These are phyloP conservation scores for Cylloceria caligata DNA, from an alignment of 2,888 invertebrate species.

Conservation along the genomic window DNA sequence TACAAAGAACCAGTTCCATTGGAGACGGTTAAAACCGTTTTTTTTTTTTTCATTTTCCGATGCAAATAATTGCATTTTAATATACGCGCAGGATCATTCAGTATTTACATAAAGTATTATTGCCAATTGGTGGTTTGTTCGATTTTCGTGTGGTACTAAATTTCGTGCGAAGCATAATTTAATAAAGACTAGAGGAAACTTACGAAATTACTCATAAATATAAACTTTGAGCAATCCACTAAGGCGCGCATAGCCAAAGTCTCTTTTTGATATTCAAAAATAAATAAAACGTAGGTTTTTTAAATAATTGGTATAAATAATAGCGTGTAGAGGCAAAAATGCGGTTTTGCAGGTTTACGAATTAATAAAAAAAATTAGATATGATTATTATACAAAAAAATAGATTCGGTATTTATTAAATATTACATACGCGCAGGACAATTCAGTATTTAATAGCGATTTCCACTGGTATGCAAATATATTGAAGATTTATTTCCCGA, in stretches of 20 bases:
- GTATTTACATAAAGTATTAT: background rate
- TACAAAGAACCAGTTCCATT: slow-evolving; percentile 13
- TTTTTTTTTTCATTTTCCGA: background rate
- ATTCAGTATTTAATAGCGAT: too few species aligned
- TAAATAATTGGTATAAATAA: background rate
- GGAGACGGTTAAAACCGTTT: slow-evolving; percentile 13
- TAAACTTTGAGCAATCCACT: background rate
- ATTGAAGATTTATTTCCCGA: too few species aligned
- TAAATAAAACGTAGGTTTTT: background rate
- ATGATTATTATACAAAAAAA: too few species aligned
- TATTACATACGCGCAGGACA: too few species aligned
- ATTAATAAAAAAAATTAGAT: too few species aligned
- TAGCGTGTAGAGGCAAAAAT: too few species aligned
- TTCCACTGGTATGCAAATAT: too few species aligned
- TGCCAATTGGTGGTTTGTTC: background rate
- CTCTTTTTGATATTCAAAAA: too few species aligned
- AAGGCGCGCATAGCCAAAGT: too few species aligned
- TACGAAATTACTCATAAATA: background rate
- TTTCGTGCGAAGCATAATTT: background rate
- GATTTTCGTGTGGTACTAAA: background rate
- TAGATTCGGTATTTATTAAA: too few species aligned
- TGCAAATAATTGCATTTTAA: background rate
- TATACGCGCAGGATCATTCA: slow-evolving; percentile 6
- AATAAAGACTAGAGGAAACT: background rate
- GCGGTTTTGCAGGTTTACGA: too few species aligned